Percentiles rank a stretch among this genome's conserved stretches.
Evolutionary conservation across 2,888 invertebrate genomes (phyloP).

Genomic region (Erebia epiphron): DNA sequence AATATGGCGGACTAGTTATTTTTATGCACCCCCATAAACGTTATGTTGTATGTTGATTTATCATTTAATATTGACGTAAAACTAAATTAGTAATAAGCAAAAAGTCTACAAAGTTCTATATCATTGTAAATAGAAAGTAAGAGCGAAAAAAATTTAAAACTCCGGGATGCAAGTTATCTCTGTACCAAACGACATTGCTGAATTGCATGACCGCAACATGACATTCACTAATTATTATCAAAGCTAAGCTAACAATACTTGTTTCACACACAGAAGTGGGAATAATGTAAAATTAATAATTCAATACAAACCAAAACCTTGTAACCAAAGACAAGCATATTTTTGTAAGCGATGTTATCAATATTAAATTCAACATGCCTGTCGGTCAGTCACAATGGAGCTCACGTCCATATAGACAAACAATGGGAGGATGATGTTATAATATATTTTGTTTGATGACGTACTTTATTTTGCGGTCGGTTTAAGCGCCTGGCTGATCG

Average conservation of each 20-base stretch:
- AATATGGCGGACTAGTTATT: too few species aligned
- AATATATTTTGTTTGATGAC: constrained; percentile 18
- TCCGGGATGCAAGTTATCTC: too few species aligned
- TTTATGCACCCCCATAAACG: too few species aligned
- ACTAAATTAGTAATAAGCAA: too few species aligned
- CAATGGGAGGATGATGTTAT: constrained; percentile 35
- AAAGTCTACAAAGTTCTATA: too few species aligned
- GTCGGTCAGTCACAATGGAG: constrained; percentile 33
- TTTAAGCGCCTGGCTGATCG: constrained; percentile 15
- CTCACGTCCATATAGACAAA: constrained; percentile 33
- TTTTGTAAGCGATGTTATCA: constrained; percentile 21
- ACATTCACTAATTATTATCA: too few species aligned
- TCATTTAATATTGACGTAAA: too few species aligned
- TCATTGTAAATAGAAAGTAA: too few species aligned
- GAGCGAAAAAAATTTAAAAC: too few species aligned
- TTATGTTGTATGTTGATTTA: too few species aligned
- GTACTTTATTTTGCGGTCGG: constrained; percentile 4
- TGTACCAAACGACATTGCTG: too few species aligned
- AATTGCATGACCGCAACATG: too few species aligned
- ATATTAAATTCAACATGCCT: constrained; percentile 32
- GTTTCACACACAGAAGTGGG: background rate
- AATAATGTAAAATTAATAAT: constrained; percentile 5
- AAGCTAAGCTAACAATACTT: background rate
- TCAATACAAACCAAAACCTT: constrained; percentile 17
- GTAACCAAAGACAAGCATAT: constrained; percentile 14